Evolutionary conservation across 2,888 invertebrate species (phyloP).

Genomic region (Stenoptilia bipunctidactyla): DNA sequence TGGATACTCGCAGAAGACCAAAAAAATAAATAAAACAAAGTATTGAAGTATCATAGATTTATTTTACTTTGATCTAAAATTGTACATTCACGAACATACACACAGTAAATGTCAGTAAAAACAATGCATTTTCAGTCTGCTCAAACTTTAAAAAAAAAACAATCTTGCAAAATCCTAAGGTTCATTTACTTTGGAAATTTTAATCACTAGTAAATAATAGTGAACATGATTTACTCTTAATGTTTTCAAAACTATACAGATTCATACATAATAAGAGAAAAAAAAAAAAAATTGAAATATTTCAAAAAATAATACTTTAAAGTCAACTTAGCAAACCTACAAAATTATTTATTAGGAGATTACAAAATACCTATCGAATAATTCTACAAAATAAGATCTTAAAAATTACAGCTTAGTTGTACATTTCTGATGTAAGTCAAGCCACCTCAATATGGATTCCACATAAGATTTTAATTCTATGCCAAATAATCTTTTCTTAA

Average conservation of each 20-base stretch:
- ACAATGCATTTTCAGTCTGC: constrained; percentile 31
- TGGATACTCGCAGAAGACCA: too few relatives aligned
- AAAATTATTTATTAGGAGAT: constrained; percentile 49
- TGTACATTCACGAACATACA: constrained; percentile 68
- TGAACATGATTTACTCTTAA: neutral
- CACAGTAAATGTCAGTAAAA: constrained; percentile 42
- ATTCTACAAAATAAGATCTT: constrained; percentile 61
- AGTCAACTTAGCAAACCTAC: constrained; percentile 53
- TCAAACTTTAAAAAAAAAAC: constrained; percentile 21
- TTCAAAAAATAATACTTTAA: constrained; percentile 60
- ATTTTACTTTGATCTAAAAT: constrained; percentile 49
- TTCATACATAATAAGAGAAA: constrained; percentile 27
- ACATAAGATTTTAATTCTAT: constrained; percentile 21
- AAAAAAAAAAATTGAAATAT: constrained; percentile 43
- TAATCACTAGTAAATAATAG: neutral
- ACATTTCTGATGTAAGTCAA: constrained; percentile 62
- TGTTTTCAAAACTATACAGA: constrained; percentile 3
- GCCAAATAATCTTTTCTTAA: neutral
- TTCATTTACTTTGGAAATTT: constrained; percentile 23
- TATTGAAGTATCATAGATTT: neutral
- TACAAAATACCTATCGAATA: constrained; percentile 63
- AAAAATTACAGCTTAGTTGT: constrained; percentile 65
- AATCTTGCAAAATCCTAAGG: constrained; percentile 27
- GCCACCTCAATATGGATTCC: constrained; percentile 48
- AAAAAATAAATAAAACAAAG: neutral